Percentiles rank a stretch among this genome's conserved stretches.
Evolutionary conservation across 2,888 invertebrate species (phyloP).

Genomic region (Ommatoiulus sabulosus): DNA sequence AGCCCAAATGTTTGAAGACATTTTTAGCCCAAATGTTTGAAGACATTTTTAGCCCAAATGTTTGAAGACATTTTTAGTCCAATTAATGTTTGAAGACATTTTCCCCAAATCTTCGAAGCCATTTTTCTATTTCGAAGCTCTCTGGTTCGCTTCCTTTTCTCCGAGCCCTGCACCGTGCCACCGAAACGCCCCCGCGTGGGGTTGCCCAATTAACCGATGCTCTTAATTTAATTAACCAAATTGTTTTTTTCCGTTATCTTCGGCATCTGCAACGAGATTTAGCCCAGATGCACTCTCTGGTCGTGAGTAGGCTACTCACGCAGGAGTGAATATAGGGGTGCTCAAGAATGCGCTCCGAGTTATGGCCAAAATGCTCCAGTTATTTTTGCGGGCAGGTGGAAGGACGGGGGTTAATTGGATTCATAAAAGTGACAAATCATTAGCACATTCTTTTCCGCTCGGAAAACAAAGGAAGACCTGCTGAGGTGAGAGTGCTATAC

Average conservation of each 20-base stretch:
- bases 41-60: no score
- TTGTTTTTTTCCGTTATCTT: neutral
- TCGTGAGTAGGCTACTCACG: neutral
- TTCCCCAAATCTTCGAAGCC: no score
- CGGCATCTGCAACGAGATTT: neutral
- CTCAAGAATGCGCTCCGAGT: neutral
- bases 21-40: no score
- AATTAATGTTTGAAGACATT: no score
- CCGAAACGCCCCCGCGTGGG: neutral
- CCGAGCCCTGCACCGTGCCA: no score
- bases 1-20: no score
- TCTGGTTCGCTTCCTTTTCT: no score
- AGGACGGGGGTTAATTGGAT: constrained; percentile 37
- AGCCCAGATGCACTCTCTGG: neutral
- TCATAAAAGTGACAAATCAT: constrained; percentile 29
- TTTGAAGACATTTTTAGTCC: no score
- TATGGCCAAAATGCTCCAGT: neutral
- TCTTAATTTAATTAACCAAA: neutral
- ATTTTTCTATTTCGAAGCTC: no score
- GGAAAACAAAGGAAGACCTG: constrained; percentile 21
- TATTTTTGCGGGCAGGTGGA: neutral
- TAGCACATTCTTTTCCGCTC: neutral
- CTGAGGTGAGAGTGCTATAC: neutral
- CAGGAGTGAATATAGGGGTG: neutral
- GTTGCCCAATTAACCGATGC: neutral